Percentiles rank a stretch among this genome's conserved stretches.
These are phyloP conservation scores for Chorisops tibialis DNA, from an alignment of 2,888 invertebrate genomes.

Conservation along the genomic window DNA sequence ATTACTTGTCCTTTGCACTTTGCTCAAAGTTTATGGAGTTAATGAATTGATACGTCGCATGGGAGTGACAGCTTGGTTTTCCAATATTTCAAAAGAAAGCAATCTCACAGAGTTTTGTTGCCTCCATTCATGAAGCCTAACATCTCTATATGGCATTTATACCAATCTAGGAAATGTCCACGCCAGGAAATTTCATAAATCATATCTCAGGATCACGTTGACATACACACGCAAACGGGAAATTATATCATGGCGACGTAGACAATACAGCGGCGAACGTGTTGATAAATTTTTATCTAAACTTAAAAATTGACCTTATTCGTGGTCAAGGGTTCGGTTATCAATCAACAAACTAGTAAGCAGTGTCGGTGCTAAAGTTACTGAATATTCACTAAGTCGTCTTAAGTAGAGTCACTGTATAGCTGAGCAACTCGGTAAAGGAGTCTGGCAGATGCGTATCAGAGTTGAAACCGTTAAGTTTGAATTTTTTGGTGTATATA, in stretches of 20 bases:
- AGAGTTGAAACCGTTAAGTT: too few species aligned
- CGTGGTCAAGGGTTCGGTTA: too few species aligned
- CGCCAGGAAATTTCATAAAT: constrained; percentile 1
- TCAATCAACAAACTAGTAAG: too few species aligned
- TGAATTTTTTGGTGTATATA: too few species aligned
- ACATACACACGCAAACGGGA: background rate
- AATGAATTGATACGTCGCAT: constrained; percentile 11
- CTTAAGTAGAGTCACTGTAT: too few species aligned
- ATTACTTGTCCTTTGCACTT: constrained; percentile 9
- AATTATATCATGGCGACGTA: background rate
- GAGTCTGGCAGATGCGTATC: too few species aligned
- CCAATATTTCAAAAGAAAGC: background rate
- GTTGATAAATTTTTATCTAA: too few species aligned
- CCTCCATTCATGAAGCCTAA: background rate
- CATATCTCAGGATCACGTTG: background rate
- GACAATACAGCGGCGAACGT: too few species aligned
- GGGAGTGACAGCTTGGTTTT: constrained; percentile 11
- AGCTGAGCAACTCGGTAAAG: too few species aligned
- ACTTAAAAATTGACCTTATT: too few species aligned
- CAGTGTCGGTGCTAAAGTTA: too few species aligned
- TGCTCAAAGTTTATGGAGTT: background rate
- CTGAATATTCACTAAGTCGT: too few species aligned
- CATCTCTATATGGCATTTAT: background rate
- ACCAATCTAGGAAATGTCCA: background rate
- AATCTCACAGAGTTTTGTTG: background rate